These are phyloP conservation scores for Harlomillsia oculata DNA, from an alignment of 1,140 invertebrate species.

Conservation along the genomic window DNA sequence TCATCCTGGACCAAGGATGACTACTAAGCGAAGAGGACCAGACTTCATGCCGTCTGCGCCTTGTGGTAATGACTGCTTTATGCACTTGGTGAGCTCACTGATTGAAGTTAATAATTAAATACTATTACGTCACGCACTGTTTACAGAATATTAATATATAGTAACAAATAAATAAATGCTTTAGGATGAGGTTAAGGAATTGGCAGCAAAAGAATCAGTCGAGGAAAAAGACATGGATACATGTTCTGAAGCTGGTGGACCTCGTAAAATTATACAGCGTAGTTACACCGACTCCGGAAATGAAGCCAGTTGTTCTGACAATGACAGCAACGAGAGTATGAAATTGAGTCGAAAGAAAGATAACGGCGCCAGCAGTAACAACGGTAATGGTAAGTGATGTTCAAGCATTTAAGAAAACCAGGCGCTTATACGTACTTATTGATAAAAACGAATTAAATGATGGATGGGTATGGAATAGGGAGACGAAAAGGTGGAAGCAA, in stretches of 20 bases:
- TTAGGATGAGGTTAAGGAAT: constrained; percentile 41
- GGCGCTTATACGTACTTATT: too few species aligned
- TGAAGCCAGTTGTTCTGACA: constrained; percentile 81
- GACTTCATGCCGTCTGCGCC: constrained; percentile 77
- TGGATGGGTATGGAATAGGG: constrained; percentile 46
- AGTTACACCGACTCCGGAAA: constrained; percentile 75
- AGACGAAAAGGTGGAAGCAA: constrained; percentile 36
- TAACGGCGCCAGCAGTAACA: not conserved
- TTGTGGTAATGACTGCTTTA: constrained; percentile 78
- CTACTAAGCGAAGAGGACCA: constrained; percentile 77
- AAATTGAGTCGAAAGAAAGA: constrained; percentile 18
- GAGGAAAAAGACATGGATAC: constrained; percentile 34
- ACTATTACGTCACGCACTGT: too few species aligned
- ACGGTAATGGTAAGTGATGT: not conserved
- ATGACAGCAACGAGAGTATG: constrained; percentile 78
- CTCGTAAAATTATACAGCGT: constrained; percentile 52
- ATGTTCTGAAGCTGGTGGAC: constrained; percentile 30
- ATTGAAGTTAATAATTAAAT: too few species aligned
- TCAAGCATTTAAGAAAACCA: too few species aligned
- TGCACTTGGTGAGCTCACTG: constrained; percentile 65
- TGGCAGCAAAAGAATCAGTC: constrained; percentile 21
- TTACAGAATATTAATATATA: too few species aligned
- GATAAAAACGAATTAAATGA: constrained; percentile 39
- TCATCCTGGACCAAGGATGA: constrained; percentile 78
- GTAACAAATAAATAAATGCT: too few species aligned